A percentile compares a stretch with the other conserved stretches of the same genome.
Evolutionary conservation across 2,888 invertebrate species (phyloP).

Genomic region (Dasysyrphus albostriatus): DNA sequence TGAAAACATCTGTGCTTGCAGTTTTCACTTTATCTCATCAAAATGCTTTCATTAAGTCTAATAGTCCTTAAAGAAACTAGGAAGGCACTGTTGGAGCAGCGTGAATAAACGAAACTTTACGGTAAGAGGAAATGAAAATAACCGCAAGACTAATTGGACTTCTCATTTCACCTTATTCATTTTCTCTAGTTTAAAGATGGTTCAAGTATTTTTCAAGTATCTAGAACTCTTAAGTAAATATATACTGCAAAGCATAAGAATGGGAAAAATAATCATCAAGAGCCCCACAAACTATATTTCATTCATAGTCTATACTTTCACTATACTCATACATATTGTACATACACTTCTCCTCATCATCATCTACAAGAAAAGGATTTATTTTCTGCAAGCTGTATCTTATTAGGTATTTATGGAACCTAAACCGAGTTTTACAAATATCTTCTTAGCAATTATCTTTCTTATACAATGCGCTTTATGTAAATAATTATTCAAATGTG

Average conservation of each 20-base stretch:
- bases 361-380: slow-evolving; percentile 30
- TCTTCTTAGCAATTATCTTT: slow-evolving; percentile 28
- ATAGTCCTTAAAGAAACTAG: slow-evolving; percentile 58
- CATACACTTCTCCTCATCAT: background rate
- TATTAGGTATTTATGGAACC: slow-evolving; percentile 25
- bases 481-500: slow-evolving; percentile 19
- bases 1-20: slow-evolving; percentile 68
- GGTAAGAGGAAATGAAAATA: slow-evolving; percentile 54
- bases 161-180: slow-evolving; percentile 57
- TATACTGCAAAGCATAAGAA: slow-evolving; percentile 38
- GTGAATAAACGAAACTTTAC: slow-evolving; percentile 53
- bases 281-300: slow-evolving; percentile 7
- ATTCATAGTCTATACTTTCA: background rate
- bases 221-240: slow-evolving; percentile 49
- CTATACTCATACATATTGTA: background rate
- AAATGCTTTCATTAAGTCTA: slow-evolving; percentile 66
- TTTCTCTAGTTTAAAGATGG: slow-evolving; percentile 36
- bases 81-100: slow-evolving; percentile 45
- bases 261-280: slow-evolving; percentile 25
- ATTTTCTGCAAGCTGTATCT: slow-evolving; percentile 21
- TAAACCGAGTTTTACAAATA: slow-evolving; percentile 19
- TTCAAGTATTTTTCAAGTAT: slow-evolving; percentile 49
- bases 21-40: slow-evolving; percentile 69
- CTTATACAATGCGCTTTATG: slow-evolving; percentile 14
- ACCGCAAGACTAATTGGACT: slow-evolving; percentile 63